Conservation (phyloP, 2,797 vertebrate genomes). For the Linurgus olivaceus region DNA sequence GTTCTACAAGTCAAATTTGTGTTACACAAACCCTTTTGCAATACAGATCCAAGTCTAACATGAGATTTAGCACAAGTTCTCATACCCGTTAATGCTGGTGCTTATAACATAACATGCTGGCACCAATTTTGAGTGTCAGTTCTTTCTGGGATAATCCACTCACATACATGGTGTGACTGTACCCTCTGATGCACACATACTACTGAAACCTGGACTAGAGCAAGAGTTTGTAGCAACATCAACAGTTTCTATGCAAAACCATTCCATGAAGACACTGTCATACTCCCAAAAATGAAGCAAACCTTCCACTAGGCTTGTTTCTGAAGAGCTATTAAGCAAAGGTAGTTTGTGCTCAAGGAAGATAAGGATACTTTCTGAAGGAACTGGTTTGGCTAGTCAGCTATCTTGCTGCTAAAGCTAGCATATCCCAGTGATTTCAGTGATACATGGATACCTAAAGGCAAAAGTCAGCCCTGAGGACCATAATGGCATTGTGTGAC, state of each 20-base stretch:
- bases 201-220: background rate
- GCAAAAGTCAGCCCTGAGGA: slow-evolving; percentile 45
- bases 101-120: background rate
- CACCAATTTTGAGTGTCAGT: background rate
- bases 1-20: background rate
- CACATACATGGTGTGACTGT: fast-evolving
- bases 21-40: background rate
- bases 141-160: background rate
- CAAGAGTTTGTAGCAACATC: background rate
- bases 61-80: background rate
- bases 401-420: slow-evolving; percentile 41
- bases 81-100: fast-evolving
- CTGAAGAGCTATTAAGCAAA: background rate
- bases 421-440: slow-evolving; percentile 7
- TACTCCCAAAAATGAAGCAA: background rate
- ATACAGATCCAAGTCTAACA: background rate
- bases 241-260: background rate
- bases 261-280: background rate
- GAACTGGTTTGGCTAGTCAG: slow-evolving; percentile 45
- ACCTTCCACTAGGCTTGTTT: background rate
- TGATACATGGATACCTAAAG: slow-evolving; percentile 27
- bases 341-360: background rate
- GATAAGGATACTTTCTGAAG: slow-evolving; percentile 16
- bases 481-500: background rate
- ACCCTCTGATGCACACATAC: background rate